Conservation (phyloP, 2,888 invertebrate species). For the Marronus borbonicus region DNA sequence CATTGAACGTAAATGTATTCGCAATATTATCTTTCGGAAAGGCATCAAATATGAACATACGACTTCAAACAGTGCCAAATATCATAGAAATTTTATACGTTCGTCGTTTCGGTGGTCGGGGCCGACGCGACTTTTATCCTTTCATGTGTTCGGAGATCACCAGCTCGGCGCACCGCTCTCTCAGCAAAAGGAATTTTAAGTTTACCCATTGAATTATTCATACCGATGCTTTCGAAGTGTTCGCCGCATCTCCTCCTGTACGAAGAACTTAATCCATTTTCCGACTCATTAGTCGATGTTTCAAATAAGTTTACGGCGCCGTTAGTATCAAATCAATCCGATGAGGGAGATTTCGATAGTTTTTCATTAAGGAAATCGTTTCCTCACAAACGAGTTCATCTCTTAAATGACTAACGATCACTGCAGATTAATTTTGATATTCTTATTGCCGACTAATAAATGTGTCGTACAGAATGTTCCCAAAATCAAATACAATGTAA, state of each 20-base stretch:
- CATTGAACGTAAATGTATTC: background rate
- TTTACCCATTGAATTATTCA: slow-evolving; percentile 26
- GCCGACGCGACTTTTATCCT: slow-evolving; percentile 6
- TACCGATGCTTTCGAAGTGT: slow-evolving; percentile 3
- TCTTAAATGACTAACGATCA: no score
- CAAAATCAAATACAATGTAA: no score
- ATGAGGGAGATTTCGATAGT: no score
- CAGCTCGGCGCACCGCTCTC: background rate
- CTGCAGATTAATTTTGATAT: no score
- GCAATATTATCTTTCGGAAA: slow-evolving; percentile 1
- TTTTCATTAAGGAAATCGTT: no score
- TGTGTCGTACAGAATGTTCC: no score
- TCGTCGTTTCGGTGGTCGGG: background rate
- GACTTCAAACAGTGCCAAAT: slow-evolving; percentile 12
- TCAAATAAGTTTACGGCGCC: slow-evolving; percentile 4
- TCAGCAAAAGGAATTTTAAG: slow-evolving; percentile 1
- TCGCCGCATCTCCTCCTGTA: slow-evolving; percentile 6
- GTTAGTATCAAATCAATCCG: background rate
- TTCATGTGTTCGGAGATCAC: slow-evolving; percentile 14
- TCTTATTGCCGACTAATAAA: no score
- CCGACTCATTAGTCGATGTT: slow-evolving; percentile 8
- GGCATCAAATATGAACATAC: slow-evolving; percentile 10
- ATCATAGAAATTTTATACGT: slow-evolving; percentile 24
- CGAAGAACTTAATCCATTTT: slow-evolving; percentile 13
- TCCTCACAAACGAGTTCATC: no score